These are phyloP conservation scores for Drosophila bocki DNA, from an alignment of 1,140 invertebrate species.

Conservation along the genomic window DNA sequence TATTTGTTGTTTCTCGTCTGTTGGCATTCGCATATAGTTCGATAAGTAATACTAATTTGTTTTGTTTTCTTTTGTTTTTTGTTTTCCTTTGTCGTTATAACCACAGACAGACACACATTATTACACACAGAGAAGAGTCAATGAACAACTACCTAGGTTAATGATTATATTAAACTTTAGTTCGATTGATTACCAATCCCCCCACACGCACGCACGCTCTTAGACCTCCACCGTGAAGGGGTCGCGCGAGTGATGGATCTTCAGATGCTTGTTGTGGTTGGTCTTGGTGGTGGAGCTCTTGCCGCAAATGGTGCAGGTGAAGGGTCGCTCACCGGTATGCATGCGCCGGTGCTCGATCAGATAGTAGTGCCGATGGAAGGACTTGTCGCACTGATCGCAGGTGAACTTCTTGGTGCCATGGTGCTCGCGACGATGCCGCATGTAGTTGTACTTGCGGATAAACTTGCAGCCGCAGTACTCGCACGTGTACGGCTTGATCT, in stretches of 20 bases:
- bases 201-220: constrained; percentile 43
- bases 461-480: constrained; percentile 97
- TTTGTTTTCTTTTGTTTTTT: constrained; percentile 59
- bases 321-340: constrained; percentile 92
- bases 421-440: constrained; percentile 95
- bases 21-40: constrained; percentile 71
- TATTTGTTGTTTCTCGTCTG: constrained; percentile 54
- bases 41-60: constrained; percentile 82
- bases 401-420: constrained; percentile 94
- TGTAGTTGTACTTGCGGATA: constrained; percentile 96
- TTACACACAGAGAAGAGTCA: constrained; percentile 79
- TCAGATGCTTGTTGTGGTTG: constrained; percentile 95
- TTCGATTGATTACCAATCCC: constrained; percentile 51
- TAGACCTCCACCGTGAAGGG: constrained; percentile 93
- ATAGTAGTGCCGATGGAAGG: constrained; percentile 94
- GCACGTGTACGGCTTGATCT: constrained; percentile 93
- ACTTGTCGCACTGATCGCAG: constrained; percentile 94
- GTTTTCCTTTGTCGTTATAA: constrained; percentile 57
- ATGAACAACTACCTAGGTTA: constrained; percentile 73
- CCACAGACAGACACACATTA: constrained; percentile 72
- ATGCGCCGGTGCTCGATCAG: constrained; percentile 94
- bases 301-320: constrained; percentile 93
- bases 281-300: constrained; percentile 94
- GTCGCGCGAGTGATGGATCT: constrained; percentile 94
- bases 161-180: constrained; percentile 72